These are phyloP conservation scores for Trichogramma evanescens DNA, from an alignment of 2,888 invertebrate species.

Conservation along the genomic window DNA sequence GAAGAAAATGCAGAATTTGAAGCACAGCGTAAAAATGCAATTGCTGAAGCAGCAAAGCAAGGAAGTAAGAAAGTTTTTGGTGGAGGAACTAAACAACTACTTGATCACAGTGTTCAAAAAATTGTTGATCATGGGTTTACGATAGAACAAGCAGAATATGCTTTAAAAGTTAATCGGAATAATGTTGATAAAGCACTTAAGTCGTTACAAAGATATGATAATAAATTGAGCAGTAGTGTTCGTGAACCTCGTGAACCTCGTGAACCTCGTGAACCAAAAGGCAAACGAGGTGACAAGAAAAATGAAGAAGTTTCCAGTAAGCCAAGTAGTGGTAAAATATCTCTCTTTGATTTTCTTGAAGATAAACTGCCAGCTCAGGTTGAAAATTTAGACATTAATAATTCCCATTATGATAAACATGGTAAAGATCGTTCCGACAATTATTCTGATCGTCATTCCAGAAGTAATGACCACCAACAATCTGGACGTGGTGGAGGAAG, in stretches of 20 bases:
- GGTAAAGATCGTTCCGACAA: constrained; percentile 31
- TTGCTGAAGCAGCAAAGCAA: constrained; percentile 75
- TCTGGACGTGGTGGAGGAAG: constrained; percentile 34
- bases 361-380: constrained; percentile 63
- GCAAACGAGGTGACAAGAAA: constrained; percentile 41
- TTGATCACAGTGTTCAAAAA: constrained; percentile 70
- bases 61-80: constrained; percentile 53
- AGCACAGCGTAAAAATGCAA: constrained; percentile 80
- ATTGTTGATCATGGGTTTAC: constrained; percentile 74
- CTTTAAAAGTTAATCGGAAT: constrained; percentile 64
- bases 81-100: constrained; percentile 54
- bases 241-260: constrained; percentile 19
- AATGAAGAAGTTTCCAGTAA: constrained; percentile 57
- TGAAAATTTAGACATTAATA: constrained; percentile 49
- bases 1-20: constrained; percentile 80
- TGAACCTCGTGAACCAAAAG: constrained; percentile 50
- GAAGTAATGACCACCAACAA: constrained; percentile 26
- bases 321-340: constrained; percentile 69
- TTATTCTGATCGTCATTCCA: constrained; percentile 32
- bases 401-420: constrained; percentile 22
- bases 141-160: constrained; percentile 69
- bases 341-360: constrained; percentile 75
- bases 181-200: constrained; percentile 68
- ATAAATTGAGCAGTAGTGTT: constrained; percentile 30
- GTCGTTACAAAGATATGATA: constrained; percentile 54